A percentile compares a stretch with the other conserved stretches of the same genome.
Evolutionary conservation across 2,113 vertebrate genomes (phyloP).

Genomic region (Centrocercus urophasianus): DNA sequence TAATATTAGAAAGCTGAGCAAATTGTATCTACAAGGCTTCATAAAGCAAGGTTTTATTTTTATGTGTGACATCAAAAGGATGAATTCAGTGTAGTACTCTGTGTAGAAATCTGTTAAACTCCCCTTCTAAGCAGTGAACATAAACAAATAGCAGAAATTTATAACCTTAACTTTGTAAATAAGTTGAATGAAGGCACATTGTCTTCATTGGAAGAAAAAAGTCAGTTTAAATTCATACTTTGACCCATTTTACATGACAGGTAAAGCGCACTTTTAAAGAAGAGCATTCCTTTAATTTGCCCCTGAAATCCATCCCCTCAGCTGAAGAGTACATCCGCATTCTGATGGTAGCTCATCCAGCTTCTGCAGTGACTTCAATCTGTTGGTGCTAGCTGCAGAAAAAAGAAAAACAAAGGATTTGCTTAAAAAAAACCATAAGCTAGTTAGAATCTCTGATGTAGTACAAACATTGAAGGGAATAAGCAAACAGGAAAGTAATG

Average conservation of each 20-base stretch:
- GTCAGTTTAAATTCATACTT: background rate
- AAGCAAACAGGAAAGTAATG: background rate
- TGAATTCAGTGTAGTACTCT: background rate
- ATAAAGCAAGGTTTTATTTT: background rate
- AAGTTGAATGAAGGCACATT: background rate
- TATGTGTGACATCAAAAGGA: background rate
- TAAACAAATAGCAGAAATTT: background rate
- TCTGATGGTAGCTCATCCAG: background rate
- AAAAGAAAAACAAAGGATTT: background rate
- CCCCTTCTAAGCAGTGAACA: background rate
- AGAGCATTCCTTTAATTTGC: background rate
- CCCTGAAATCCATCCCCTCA: background rate
- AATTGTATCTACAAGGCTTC: background rate
- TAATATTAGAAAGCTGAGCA: background rate
- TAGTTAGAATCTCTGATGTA: background rate
- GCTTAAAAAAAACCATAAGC: accelerated
- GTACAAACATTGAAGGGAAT: background rate
- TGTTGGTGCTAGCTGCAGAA: background rate
- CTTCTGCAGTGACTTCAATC: background rate
- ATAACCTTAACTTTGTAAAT: background rate
- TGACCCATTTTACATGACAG: background rate
- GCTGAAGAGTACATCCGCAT: background rate
- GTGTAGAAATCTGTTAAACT: background rate
- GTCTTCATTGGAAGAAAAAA: background rate
- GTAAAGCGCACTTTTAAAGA: background rate